Percentiles rank a stretch among this genome's conserved stretches.
Conservation (phyloP, 2,113 vertebrate species). For the Platysteira castanea region DNA sequence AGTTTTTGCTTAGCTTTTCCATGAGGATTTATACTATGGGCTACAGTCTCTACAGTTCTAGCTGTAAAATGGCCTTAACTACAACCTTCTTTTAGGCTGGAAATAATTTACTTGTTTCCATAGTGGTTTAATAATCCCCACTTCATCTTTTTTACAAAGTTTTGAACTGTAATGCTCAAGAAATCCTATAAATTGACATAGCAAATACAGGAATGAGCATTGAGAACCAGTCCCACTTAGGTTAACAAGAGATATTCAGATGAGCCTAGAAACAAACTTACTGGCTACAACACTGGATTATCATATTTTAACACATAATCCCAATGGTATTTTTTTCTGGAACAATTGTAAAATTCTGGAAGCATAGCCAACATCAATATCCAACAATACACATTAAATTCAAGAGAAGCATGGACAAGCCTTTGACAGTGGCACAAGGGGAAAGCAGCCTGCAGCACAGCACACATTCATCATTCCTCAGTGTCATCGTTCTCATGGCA, state of each 20-base stretch:
- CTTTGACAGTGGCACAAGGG: slow-evolving; percentile 4
- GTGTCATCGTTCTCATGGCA: neutral
- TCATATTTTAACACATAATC: neutral
- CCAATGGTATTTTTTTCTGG: neutral
- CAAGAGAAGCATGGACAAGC: neutral
- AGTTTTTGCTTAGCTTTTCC: neutral
- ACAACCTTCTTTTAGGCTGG: neutral
- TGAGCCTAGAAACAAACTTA: neutral
- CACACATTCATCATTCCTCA: neutral
- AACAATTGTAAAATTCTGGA: neutral
- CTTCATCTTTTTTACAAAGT: neutral
- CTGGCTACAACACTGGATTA: neutral
- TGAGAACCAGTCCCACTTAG: neutral
- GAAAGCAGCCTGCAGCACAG: neutral
- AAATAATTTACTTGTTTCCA: neutral
- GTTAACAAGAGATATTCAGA: neutral
- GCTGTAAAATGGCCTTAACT: neutral
- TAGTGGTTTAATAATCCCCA: neutral
- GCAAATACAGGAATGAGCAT: neutral
- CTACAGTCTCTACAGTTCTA: neutral
- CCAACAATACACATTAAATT: neutral
- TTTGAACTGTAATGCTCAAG: neutral
- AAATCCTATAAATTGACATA: neutral
- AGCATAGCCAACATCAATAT: neutral
- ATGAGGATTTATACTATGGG: neutral